These are phyloP conservation scores for Dryococelus australis DNA, from an alignment of 2,888 invertebrate genomes.

Conservation along the genomic window DNA sequence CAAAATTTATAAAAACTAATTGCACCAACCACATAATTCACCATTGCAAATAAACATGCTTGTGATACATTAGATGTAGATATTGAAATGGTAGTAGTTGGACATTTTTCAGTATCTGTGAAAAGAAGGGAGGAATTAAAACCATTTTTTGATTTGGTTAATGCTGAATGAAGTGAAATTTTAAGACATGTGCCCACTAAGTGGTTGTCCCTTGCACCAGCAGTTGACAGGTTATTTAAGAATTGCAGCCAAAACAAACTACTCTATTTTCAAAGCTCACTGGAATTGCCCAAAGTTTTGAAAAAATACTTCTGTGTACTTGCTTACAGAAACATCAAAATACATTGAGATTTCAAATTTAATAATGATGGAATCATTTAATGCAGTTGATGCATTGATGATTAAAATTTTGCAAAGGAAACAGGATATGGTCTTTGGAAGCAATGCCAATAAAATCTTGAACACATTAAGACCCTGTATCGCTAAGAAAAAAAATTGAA, in stretches of 20 bases:
- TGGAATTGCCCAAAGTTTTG: neutral
- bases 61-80: no score
- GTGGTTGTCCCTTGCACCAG: no score
- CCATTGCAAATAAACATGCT: neutral
- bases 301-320: neutral
- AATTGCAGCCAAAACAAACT: slow-evolving; percentile 3
- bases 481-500: no score
- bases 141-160: slow-evolving; percentile 13
- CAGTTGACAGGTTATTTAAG: neutral
- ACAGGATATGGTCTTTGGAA: no score
- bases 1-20: neutral
- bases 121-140: slow-evolving; percentile 19
- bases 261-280: neutral
- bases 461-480: no score
- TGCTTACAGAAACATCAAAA: no score
- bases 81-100: no score
- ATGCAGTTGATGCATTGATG: no score
- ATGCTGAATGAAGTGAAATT: slow-evolving; percentile 23
- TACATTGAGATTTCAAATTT: no score
- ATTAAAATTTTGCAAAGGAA: no score
- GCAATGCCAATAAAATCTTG: no score
- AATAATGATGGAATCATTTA: no score
- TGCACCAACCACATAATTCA: slow-evolving; percentile 19
- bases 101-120: slow-evolving; percentile 1
- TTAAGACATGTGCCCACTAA: slow-evolving; percentile 17